Base-by-base conservation (phyloP, 1,140 invertebrate genomes). In the Anoplophora glabripennis region DNA sequence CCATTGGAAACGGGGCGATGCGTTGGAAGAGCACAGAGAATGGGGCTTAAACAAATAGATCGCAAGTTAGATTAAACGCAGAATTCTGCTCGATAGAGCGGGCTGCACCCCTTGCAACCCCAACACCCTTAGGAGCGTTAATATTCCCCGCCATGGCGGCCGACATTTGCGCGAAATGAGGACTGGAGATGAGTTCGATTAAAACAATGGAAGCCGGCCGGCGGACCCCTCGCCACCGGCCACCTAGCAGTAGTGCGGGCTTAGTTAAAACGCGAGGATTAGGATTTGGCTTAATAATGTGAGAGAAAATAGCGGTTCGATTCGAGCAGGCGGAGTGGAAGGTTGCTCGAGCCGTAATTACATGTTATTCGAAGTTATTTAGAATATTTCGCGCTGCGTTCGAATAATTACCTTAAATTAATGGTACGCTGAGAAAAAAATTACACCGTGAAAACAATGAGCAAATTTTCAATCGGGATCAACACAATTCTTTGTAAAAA, bases 151-250 rank as follows among this genome's bases (percentile, higher is more conserved):
- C 69, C 65, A 67, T 67, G 66, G 54, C 69, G 57, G 66, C 69
- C 65, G 70, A 72, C 70, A 74, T 72, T 72, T 72, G 71, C 71
- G 67, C 72, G 64, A 73, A 73, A 73, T 73, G 71, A 73, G 72
- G 73, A 72, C 70, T 68, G 61, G 71, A 74, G 72, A 73, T 73
- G 72, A 71, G 71, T 73, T 73, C 71, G 71, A 73, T 74, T 74
- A 73, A 74, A 74, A 74, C 72, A 74, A 74, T 72, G 72, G 67
- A 61, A 61, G 57, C 69, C 56, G 63, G 57, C 61, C 58, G 57
- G 58, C 12, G 33, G 10, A 34, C 57, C 59, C 59, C 56, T 59
- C 59, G 9, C 34, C 57, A 53, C 14, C 17, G 42, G 18, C 51
- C 51, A 53, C 57, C 57, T 53, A 59, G 63, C 61, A 63, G 55